Percentiles rank a stretch among this genome's conserved stretches.
Conservation (phyloP, 2,113 vertebrate genomes). For the Rhodinocichla rosea region DNA sequence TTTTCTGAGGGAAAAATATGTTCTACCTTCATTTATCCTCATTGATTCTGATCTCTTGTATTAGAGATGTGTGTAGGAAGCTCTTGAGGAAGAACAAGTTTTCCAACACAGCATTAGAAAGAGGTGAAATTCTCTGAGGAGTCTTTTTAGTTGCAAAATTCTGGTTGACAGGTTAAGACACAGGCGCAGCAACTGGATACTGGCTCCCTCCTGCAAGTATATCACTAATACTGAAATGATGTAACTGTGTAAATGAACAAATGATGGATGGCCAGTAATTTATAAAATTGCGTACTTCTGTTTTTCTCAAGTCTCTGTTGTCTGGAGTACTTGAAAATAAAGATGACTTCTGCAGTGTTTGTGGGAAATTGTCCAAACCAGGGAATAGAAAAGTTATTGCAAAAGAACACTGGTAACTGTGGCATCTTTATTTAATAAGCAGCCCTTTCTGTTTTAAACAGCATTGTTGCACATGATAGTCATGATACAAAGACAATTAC, state of each 20-base stretch:
- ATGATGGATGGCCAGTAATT: neutral
- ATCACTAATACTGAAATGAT: neutral
- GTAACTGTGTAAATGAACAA: neutral
- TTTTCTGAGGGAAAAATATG: neutral
- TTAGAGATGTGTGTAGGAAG: neutral
- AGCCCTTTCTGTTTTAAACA: neutral
- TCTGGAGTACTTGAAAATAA: neutral
- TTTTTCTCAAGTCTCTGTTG: neutral
- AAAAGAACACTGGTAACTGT: neutral
- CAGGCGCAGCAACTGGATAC: neutral
- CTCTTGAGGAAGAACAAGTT: neutral
- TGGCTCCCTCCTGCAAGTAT: neutral
- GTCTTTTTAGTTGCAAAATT: neutral
- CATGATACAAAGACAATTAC: neutral
- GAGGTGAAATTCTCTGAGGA: neutral
- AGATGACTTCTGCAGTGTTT: neutral
- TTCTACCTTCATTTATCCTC: neutral
- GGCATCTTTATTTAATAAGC: neutral
- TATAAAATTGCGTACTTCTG: neutral
- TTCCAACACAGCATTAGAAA: neutral
- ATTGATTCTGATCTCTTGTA: neutral
- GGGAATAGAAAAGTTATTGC: neutral
- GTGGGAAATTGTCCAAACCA: neutral
- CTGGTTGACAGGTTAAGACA: neutral
- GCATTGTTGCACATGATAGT: neutral